Base-by-base conservation (phyloP, 2,888 invertebrate species). In the Iselma pallidipennis region DNA sequence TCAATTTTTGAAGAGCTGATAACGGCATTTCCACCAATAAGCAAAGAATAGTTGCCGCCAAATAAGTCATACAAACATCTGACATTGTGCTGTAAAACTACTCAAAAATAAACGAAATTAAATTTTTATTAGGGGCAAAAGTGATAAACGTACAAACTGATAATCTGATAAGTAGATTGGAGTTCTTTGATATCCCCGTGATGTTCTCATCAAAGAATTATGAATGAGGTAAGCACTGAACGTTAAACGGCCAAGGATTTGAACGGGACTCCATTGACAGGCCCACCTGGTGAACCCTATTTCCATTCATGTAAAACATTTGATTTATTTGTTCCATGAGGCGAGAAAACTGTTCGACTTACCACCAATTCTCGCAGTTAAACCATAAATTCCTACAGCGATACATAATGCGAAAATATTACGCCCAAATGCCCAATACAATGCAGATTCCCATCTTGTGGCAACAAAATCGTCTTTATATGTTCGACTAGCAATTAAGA, bases 381-480 rank as follows among this genome's bases (percentile, higher is more conserved):
- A 65, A 55, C 74, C 74, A 51, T 70, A 72, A 57, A 74, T 71
- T 16, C 42, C 59, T 12, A 70, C 26, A 10, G 55, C 64, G 9
- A 71, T 53, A 10, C 71, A 68, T 10, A 65, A 33, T 29, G 66
- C 63, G 59, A 67, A 69, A 10, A 66, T 54, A 7, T 49, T 55
- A 31, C 62, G 61, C 33, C 63, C 57, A 23, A 61, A 52, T 0
- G 80, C 79, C 54, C 81, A 81, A 67, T 82, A 84, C 1, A 83
- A 28, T 0, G 81, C 81, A n/a, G 81, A 71, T 74, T 76, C 78
- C 33, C 82, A 58, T 0, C 79, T 77, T 0, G 81, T 78, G 45
- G 73, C 76, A 14, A 65, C 62, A 58, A 76, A 78, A 19, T 78
- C 75, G 6, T 78, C 69, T 21, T 69, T 70, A 33, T 82, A 80